Evolutionary conservation across 2,797 vertebrate genomes (phyloP).

Genomic region (Loriculus beryllinus): DNA sequence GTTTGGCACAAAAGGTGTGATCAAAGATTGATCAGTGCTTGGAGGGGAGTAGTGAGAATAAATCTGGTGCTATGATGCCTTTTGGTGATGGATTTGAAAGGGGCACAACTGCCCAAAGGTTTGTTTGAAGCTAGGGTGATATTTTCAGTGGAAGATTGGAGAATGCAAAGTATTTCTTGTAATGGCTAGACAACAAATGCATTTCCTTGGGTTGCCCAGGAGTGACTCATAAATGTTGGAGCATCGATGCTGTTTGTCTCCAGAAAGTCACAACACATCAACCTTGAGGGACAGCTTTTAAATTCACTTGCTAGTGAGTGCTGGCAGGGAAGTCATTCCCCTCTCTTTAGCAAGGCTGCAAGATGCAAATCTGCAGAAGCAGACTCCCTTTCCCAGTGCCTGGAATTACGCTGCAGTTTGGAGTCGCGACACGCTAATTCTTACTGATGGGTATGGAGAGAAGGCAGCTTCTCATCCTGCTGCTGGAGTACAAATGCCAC

Average conservation of each 20-base stretch:
- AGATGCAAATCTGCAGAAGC: background rate
- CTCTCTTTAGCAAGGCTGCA: background rate
- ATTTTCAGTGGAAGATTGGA: background rate
- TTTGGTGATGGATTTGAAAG: background rate
- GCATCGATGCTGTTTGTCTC: background rate
- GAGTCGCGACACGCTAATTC: background rate
- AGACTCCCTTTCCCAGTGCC: background rate
- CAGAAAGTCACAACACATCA: background rate
- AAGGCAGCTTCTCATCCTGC: background rate
- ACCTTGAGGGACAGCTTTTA: background rate
- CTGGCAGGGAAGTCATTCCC: background rate
- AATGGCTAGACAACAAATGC: background rate
- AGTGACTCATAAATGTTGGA: background rate
- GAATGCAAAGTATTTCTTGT: background rate
- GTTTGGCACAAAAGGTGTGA: background rate
- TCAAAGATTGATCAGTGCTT: background rate
- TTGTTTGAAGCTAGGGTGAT: background rate
- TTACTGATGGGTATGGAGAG: background rate
- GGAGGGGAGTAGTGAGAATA: background rate
- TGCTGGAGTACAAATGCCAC: background rate
- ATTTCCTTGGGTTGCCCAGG: background rate
- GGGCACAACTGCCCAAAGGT: background rate
- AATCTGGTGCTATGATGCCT: background rate
- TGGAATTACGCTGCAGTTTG: background rate
- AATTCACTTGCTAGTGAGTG: background rate